Evolutionary conservation across 2,888 invertebrate species (phyloP).

Genomic region (Lasioglossum leucozonium): DNA sequence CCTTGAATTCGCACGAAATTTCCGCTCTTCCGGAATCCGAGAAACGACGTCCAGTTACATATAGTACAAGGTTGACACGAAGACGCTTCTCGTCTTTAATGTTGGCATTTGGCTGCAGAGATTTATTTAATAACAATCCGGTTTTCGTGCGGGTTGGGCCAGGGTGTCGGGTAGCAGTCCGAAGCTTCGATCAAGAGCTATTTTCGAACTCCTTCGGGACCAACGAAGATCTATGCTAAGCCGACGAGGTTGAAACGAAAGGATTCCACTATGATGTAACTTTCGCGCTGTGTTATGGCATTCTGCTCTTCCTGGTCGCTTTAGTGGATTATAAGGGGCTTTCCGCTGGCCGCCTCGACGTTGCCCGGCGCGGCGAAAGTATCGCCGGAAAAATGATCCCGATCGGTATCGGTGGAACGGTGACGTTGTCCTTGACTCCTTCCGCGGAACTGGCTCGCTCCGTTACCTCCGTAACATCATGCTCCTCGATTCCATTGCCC

Average conservation of each 20-base stretch:
- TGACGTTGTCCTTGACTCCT: conserved; percentile 43
- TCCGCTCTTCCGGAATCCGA: neutral
- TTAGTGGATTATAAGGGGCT: neutral
- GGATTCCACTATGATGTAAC: neutral
- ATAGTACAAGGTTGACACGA: neutral
- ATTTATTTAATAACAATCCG: neutral
- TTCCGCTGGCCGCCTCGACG: neutral
- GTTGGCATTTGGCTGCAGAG: neutral
- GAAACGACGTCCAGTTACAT: neutral
- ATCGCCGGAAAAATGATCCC: conserved; percentile 9
- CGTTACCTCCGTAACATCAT: conserved; percentile 7
- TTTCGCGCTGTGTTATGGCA: neutral
- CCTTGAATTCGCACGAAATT: neutral
- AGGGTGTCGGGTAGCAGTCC: no score
- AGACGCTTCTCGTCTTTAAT: neutral
- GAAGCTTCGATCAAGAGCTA: neutral
- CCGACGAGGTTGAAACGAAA: neutral
- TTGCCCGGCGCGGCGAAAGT: neutral
- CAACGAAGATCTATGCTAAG: neutral
- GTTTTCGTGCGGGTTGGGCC: neutral
- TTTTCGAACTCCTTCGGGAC: neutral
- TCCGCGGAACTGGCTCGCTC: conserved; percentile 29
- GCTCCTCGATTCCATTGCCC: conserved; percentile 21
- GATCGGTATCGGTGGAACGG: conserved; percentile 11
- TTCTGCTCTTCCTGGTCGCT: neutral